Conservation (phyloP, 2,797 vertebrate species). For the Crocidura indochinensis region DNA sequence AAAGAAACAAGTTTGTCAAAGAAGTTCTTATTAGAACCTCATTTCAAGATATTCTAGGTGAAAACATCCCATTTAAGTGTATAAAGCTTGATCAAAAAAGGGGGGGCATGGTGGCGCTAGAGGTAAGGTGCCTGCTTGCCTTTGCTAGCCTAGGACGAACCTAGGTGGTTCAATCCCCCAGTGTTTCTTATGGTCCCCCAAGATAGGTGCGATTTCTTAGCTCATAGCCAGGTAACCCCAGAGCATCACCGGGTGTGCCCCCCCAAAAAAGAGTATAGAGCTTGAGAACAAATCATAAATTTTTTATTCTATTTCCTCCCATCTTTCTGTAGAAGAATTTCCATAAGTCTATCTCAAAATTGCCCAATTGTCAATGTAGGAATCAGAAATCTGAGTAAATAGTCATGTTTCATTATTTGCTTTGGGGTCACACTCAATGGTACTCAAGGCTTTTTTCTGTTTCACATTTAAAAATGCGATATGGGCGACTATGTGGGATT, state of each 20-base stretch:
- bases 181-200: too few species aligned
- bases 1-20: background rate
- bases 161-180: too few species aligned
- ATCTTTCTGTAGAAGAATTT: background rate
- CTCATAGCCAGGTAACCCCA: too few species aligned
- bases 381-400: background rate
- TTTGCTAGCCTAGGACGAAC: too few species aligned
- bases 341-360: background rate
- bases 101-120: too few species aligned
- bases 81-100: background rate
- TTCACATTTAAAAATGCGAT: too few species aligned
- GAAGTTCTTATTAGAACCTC: background rate
- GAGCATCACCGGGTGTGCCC: too few species aligned
- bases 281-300: background rate
- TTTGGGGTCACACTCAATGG: too few species aligned
- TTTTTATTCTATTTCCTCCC: background rate
- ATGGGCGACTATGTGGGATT: too few species aligned
- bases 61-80: background rate
- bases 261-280: background rate
- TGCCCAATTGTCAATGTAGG: background rate
- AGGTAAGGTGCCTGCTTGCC: too few species aligned
- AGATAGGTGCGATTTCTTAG: too few species aligned
- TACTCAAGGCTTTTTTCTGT: too few species aligned
- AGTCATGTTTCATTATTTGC: background rate
- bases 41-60: background rate